These are phyloP conservation scores for Drosophila recens DNA, from an alignment of 2,888 invertebrate genomes.

Conservation along the genomic window DNA sequence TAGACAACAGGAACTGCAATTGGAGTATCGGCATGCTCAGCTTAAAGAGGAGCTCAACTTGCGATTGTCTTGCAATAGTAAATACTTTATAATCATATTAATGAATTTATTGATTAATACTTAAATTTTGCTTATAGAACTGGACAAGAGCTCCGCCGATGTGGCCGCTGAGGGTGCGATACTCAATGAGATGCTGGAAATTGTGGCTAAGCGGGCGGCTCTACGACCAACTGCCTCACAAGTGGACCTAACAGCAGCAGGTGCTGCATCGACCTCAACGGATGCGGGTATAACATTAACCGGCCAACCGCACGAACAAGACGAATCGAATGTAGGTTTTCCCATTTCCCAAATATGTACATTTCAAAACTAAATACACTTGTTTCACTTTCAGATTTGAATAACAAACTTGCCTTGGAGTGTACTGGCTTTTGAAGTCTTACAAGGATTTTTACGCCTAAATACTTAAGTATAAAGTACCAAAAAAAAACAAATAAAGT, in stretches of 20 bases:
- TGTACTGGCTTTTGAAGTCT: constrained; percentile 76
- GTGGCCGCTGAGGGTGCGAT: constrained; percentile 89
- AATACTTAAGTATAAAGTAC: constrained; percentile 73
- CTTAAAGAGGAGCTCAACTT: constrained; percentile 91
- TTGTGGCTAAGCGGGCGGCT: constrained; percentile 89
- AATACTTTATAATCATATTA: constrained; percentile 64
- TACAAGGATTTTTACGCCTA: constrained; percentile 76
- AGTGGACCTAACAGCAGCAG: constrained; percentile 66
- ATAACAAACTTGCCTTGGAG: constrained; percentile 74
- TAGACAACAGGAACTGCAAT: constrained; percentile 91
- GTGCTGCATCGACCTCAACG: constrained; percentile 57
- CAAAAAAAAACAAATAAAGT: constrained; percentile 48
- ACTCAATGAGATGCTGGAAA: constrained; percentile 92
- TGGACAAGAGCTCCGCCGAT: constrained; percentile 85
- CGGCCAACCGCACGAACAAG: constrained; percentile 76
- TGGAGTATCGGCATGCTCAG: constrained; percentile 93
- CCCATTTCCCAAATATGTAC: background rate
- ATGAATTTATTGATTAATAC: background rate
- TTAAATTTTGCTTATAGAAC: constrained; percentile 69
- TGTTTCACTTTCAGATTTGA: constrained; percentile 77
- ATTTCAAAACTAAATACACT: background rate
- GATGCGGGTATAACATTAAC: constrained; percentile 73
- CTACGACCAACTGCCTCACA: constrained; percentile 83
- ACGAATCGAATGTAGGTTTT: constrained; percentile 82
- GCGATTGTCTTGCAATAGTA: constrained; percentile 88